Evolutionary conservation across 2,113 vertebrate genomes (phyloP).

Genomic region (Phoenicopterus ruber): DNA sequence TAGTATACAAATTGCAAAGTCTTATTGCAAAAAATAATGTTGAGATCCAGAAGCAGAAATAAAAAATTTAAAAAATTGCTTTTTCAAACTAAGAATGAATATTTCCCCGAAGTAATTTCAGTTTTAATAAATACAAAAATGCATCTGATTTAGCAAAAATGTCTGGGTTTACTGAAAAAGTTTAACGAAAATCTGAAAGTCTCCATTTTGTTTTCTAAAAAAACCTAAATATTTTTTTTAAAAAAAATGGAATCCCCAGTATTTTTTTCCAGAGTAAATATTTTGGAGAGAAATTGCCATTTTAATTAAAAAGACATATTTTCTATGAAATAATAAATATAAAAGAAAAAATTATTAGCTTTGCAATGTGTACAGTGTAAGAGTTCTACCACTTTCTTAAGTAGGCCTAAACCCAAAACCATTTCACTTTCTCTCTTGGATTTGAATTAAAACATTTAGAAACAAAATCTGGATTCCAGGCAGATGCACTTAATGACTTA

Average conservation of each 20-base stretch:
- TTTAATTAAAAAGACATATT: not conserved
- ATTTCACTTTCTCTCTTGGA: not conserved
- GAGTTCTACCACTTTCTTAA: not conserved
- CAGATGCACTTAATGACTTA: not conserved
- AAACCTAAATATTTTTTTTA: not conserved
- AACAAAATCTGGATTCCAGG: not conserved
- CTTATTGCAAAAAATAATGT: not conserved
- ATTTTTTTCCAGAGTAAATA: not conserved
- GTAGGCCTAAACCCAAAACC: not conserved
- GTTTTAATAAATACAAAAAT: not conserved
- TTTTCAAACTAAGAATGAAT: not conserved
- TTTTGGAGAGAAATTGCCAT: not conserved
- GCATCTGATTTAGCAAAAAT: not conserved
- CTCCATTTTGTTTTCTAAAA: not conserved
- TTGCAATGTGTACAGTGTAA: not conserved
- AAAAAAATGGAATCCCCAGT: not conserved
- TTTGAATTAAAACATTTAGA: not conserved
- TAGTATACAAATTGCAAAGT: not conserved
- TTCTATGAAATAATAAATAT: not conserved
- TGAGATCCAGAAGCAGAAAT: not conserved
- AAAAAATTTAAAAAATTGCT: not conserved
- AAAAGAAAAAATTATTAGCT: not conserved
- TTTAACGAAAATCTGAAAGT: not conserved
- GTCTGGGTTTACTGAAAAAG: not conserved
- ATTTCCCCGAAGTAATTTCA: not conserved